These are phyloP conservation scores for Nematopogon swammerdamellus DNA, from an alignment of 2,888 invertebrate genomes.

Conservation along the genomic window DNA sequence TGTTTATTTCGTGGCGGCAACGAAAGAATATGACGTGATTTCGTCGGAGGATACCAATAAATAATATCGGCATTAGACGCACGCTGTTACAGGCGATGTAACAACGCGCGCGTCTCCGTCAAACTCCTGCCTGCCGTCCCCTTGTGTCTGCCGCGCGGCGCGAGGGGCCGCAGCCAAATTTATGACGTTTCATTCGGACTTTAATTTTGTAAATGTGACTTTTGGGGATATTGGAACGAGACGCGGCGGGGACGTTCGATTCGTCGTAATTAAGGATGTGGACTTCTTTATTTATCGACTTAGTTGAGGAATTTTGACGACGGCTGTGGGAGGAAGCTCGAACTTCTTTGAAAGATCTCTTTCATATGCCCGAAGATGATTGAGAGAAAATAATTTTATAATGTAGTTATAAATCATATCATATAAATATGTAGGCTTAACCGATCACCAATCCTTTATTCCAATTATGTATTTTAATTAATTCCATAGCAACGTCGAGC, in stretches of 20 bases:
- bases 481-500: no score
- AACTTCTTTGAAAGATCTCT: no score
- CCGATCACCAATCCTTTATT: no score
- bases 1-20: conserved; percentile 18
- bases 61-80: conserved; percentile 1
- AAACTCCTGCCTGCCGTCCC: neutral
- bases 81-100: neutral
- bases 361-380: no score
- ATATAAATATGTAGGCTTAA: no score
- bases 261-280: neutral
- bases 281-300: neutral
- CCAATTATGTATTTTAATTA: no score
- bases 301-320: neutral
- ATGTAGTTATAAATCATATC: no score
- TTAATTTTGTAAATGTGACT: conserved; percentile 3
- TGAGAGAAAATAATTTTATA: no score
- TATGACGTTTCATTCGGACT: neutral
- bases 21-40: conserved; percentile 12
- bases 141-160: no score
- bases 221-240: conserved; percentile 17
- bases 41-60: conserved; percentile 7
- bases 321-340: neutral
- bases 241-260: conserved; percentile 3
- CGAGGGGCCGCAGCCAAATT: neutral
- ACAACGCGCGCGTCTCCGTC: neutral